Percentiles rank a stretch among this genome's conserved stretches.
Conservation (phyloP, 2,113 vertebrate genomes). For the Heloderma charlesbogerti region DNA sequence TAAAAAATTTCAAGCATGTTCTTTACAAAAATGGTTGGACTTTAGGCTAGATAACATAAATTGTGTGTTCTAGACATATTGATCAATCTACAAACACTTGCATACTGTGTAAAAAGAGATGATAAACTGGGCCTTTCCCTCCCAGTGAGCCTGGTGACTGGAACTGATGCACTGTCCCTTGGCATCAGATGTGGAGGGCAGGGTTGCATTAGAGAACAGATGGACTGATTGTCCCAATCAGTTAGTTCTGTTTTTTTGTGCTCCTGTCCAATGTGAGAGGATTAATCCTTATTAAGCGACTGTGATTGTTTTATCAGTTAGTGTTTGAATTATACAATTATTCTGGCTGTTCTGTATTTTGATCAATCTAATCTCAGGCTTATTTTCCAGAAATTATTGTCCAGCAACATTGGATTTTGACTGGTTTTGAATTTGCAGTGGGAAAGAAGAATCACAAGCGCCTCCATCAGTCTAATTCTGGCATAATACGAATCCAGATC, state of each 20-base stretch:
- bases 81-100: too few species aligned
- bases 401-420: slow-evolving; percentile 13
- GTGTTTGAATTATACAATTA: not conserved
- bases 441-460: not conserved
- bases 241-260: not conserved
- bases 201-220: not conserved
- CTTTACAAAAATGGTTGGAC: not conserved
- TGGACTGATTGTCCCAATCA: not conserved
- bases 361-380: not conserved
- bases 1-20: not conserved
- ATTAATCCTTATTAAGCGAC: not conserved
- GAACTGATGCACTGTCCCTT: not conserved
- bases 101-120: too few species aligned
- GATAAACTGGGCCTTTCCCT: not conserved
- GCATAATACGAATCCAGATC: slow-evolving; percentile 35
- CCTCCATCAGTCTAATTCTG: not conserved
- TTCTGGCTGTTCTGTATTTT: not conserved
- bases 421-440: slow-evolving; percentile 48
- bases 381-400: not conserved
- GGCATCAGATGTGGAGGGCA: not conserved
- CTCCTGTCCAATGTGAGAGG: too few species aligned
- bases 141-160: not conserved
- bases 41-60: not conserved
- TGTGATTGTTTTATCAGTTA: not conserved
- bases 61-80: too few species aligned